Percentiles rank a stretch among this genome's conserved stretches.
Evolutionary conservation across 30 jellyfish, hydroid and myxozoan species (phyloP).

Genomic region (Aurelia aurita): DNA sequence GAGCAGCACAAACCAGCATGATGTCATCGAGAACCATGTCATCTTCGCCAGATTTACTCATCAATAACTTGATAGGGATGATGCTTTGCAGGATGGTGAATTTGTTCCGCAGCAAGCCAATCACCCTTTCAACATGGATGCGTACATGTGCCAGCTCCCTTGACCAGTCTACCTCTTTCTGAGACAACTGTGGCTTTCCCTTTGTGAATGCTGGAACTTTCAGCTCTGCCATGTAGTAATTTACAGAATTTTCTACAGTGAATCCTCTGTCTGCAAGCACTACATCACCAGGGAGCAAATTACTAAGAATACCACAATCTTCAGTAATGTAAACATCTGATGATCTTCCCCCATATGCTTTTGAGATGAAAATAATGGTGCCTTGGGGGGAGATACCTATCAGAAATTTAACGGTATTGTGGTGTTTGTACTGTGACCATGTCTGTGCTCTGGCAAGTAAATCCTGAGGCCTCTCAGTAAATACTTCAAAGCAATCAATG

Average conservation of each 20-base stretch:
- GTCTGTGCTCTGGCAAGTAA: constrained; percentile 40
- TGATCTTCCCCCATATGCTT: constrained; percentile 67
- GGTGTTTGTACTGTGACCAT: constrained; percentile 42
- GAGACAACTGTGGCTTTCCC: constrained; percentile 40
- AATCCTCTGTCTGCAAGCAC: constrained; percentile 52
- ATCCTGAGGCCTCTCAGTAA: constrained; percentile 48
- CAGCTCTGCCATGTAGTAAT: constrained; percentile 17
- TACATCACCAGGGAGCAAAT: constrained; percentile 50
- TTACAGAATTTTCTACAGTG: background rate
- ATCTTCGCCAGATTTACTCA: constrained; percentile 12
- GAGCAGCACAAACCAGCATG: constrained; percentile 20
- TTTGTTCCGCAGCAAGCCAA: constrained; percentile 55
- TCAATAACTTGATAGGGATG: constrained; percentile 23
- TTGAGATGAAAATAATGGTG: constrained; percentile 33
- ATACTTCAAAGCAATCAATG: too few relatives aligned
- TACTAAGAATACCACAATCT: constrained; percentile 1
- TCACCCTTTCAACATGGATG: constrained; percentile 56
- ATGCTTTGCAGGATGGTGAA: constrained; percentile 30
- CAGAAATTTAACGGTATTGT: constrained; percentile 29
- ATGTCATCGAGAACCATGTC: too few relatives aligned
- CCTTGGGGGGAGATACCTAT: constrained; percentile 73
- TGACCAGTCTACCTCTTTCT: constrained; percentile 22
- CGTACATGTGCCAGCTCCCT: constrained; percentile 37
- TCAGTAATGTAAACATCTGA: constrained; percentile 25
- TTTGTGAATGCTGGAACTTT: constrained; percentile 24